phyloP scores from a whole-genome alignment of 1,140 invertebrate genomes.

The Drosophila takahashii region DNA sequence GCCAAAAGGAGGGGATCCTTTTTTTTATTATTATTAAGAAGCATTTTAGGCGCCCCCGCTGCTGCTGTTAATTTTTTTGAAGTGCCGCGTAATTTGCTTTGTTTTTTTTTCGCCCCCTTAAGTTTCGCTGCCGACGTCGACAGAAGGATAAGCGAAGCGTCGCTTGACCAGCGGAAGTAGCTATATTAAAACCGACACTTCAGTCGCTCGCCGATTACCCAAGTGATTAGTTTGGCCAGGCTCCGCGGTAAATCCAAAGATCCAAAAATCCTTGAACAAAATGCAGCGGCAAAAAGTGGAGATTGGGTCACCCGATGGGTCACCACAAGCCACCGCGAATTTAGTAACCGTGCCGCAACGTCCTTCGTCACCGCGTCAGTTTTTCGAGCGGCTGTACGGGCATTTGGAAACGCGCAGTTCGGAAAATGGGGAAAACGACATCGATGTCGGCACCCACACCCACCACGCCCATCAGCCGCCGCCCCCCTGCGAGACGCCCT shows the following conservation, averaged over 20 bases:
- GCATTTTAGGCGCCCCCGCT: constrained; percentile 51
- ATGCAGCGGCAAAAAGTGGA: constrained; percentile 40
- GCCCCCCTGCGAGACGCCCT: constrained; percentile 63
- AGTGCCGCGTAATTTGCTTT: constrained; percentile 52
- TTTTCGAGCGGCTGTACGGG: constrained; percentile 86
- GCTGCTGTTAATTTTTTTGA: constrained; percentile 51
- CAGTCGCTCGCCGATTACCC: constrained; percentile 65
- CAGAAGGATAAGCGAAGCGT: constrained; percentile 51
- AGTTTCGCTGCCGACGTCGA: constrained; percentile 17
- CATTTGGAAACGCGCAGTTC: constrained; percentile 84
- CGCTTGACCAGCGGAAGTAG: constrained; percentile 72
- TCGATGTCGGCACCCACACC: constrained; percentile 62
- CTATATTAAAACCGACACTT: constrained; percentile 13
- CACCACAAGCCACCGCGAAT: background rate
- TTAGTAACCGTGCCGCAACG: constrained; percentile 57
- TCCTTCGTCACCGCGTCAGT: constrained; percentile 86
- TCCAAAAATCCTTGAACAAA: constrained; percentile 14
- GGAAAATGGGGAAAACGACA: constrained; percentile 71
- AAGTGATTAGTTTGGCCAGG: constrained; percentile 60
- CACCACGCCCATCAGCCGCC: constrained; percentile 10
- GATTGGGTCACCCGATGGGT: constrained; percentile 7
- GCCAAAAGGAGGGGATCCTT: constrained; percentile 5
- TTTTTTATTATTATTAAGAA: constrained; percentile 59
- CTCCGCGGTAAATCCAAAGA: constrained; percentile 30
- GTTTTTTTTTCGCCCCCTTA: constrained; percentile 16